Evolutionary conservation across 2,113 vertebrate species (phyloP), one percentile per base, ranked within the genome.

Genomic region (Podarcis cretensis): DNA sequence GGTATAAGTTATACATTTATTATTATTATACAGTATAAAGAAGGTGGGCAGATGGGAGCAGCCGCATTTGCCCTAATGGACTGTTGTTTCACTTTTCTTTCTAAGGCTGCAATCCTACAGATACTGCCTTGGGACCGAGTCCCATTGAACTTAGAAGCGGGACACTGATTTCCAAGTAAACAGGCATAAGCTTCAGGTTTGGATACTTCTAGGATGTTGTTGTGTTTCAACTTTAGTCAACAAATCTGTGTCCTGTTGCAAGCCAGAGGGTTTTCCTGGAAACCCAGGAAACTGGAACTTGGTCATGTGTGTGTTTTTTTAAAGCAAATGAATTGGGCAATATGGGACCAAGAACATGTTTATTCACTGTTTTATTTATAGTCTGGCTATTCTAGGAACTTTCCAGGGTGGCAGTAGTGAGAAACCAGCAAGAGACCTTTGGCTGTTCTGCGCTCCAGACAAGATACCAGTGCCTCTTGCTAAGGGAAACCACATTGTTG

Each of bases 231-330:
- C 43, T 63, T 80, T 59, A 40, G 21, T 81, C 25, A 87, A 71
- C 18, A 65, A 37, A 66, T 37, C 35, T 81, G 43, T 77, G 27
- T 69, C n/a, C 59, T 63, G 18, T 83, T 88, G 27, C 40, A 69
- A 78, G 14, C 8, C 23, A 83, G 40, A 78, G 74, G 71, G 12
- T 78, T 77, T 84, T 89, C 81, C 81, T 37, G 74, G 74, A 89
- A 89, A 57, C 78, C n/a, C 59, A 86, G 27, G 75, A 86, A 79
- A 48, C 10, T 66, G 40, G 85, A 68, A 25, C 59, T 68, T 66
- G 40, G 20, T 40, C 1, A 10, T 40, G 40, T 21, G 35, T 27
- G 27, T 9, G 23, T 40, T 23, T 21, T 80, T 71, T 32, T 14
- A 3, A 35, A 78, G 32, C 59, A 78, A 48, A 48, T 78, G 59